phyloP scores from a whole-genome alignment of 2,888 invertebrate genomes.

The Macaria liturata region DNA sequence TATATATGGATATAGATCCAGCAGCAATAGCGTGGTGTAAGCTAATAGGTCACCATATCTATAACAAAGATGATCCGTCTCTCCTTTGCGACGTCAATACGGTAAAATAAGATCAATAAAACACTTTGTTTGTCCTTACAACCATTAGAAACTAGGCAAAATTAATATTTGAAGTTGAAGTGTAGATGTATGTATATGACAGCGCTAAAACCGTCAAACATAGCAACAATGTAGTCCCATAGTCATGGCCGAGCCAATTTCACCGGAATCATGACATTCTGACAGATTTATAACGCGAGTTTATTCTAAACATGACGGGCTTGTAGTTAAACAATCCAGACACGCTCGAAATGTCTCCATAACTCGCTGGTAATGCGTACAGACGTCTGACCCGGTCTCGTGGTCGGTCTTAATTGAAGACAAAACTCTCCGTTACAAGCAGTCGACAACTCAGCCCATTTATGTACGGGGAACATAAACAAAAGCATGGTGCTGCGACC shows the following conservation, averaged over 20 bases:
- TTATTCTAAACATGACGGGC: slow-evolving; percentile 61
- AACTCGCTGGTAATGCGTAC: slow-evolving; percentile 64
- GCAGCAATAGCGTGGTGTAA: no score
- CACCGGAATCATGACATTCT: slow-evolving; percentile 46
- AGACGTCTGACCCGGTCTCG: slow-evolving; percentile 62
- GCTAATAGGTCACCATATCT: no score
- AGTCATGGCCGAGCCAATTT: slow-evolving; percentile 14
- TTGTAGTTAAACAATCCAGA: slow-evolving; percentile 62
- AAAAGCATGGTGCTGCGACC: slow-evolving; percentile 53
- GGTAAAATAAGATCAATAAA: no score
- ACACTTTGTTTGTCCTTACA: no score
- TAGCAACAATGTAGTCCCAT: slow-evolving; percentile 12
- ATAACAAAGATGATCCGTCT: no score
- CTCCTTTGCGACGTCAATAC: no score
- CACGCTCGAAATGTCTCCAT: slow-evolving; percentile 67
- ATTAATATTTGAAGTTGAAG: no score
- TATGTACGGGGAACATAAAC: slow-evolving; percentile 72
- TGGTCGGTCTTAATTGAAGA: slow-evolving; percentile 75
- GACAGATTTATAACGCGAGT: slow-evolving; percentile 58
- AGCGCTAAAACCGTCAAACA: slow-evolving; percentile 3
- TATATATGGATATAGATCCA: no score
- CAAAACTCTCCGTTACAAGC: slow-evolving; percentile 76
- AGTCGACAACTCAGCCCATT: slow-evolving; percentile 66
- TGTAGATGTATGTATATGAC: neutral
- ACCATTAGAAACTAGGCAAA: no score